Evolutionary conservation across 2,888 invertebrate genomes (phyloP).

Genomic region (Pandemis corylana): DNA sequence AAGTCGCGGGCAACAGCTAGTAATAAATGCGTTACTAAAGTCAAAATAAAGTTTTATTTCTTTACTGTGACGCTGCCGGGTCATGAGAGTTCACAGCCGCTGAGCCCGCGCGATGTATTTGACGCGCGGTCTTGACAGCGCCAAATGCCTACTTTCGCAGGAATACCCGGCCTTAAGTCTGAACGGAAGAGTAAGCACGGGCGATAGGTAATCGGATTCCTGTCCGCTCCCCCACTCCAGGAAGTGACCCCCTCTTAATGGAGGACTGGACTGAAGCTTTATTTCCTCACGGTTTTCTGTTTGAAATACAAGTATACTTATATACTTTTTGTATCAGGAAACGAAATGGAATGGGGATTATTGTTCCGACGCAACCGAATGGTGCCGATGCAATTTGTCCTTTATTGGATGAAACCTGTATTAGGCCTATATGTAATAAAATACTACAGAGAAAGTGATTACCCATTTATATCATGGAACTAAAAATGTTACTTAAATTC

Average conservation of each 20-base stretch:
- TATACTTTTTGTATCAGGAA: conserved; percentile 28
- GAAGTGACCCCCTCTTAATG: conserved; percentile 74
- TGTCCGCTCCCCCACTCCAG: conserved; percentile 64
- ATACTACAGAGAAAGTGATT: too few species aligned
- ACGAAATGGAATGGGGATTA: conserved; percentile 12
- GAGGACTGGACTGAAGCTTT: conserved; percentile 69
- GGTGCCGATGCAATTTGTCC: conserved; percentile 16
- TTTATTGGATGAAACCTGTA: conserved; percentile 14
- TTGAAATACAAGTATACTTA: conserved; percentile 3
- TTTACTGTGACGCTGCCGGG: too few species aligned
- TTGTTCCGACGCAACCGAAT: conserved; percentile 14
- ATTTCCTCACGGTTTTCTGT: conserved; percentile 51
- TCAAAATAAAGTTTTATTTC: too few species aligned
- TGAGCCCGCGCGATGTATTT: too few species aligned
- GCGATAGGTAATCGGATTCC: conserved; percentile 73
- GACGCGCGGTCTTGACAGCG: too few species aligned
- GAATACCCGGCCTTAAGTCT: too few species aligned
- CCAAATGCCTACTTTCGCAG: too few species aligned
- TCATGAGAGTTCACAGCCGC: too few species aligned
- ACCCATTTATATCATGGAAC: too few species aligned
- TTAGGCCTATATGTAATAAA: not conserved
- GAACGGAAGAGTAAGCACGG: conserved; percentile 60
- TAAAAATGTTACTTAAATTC: too few species aligned
- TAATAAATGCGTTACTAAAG: too few species aligned
- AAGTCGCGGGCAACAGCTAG: too few species aligned